Percentiles rank a stretch among this genome's conserved stretches.
phyloP scores from a whole-genome alignment of 2,888 invertebrate genomes.

The Hylaea fasciaria region DNA sequence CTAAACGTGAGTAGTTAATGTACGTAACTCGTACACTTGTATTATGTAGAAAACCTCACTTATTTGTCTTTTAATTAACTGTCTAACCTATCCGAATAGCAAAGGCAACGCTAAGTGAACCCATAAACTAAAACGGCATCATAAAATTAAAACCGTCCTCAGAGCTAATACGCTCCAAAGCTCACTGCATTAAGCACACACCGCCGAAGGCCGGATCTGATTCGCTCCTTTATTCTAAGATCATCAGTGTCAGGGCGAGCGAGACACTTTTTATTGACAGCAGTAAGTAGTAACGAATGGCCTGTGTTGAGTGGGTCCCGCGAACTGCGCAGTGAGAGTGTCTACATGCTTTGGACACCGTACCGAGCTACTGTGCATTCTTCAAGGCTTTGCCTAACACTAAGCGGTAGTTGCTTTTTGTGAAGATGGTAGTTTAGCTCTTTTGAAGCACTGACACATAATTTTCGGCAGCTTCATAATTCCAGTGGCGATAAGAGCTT shows the following conservation, averaged over 20 bases:
- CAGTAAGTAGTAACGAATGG: conserved; percentile 37
- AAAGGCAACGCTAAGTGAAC: background rate
- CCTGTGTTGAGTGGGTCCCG: conserved; percentile 1
- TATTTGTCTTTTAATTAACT: background rate
- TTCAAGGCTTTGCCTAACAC: background rate
- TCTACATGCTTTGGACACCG: background rate
- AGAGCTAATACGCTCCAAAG: conserved; percentile 14
- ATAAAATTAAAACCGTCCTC: conserved; percentile 5
- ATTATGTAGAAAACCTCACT: too few species aligned
- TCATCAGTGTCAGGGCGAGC: conserved; percentile 81
- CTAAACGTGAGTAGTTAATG: too few species aligned
- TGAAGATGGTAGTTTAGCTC: too few species aligned
- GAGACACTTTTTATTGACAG: conserved; percentile 60
- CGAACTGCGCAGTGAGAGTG: conserved; percentile 15
- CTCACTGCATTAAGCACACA: conserved; percentile 27
- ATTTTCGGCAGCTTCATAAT: too few species aligned
- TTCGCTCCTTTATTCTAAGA: conserved; percentile 68
- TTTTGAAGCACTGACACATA: too few species aligned
- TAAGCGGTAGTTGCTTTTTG: too few species aligned
- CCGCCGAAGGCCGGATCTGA: conserved; percentile 60
- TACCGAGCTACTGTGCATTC: background rate
- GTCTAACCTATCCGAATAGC: background rate
- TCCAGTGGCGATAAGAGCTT: too few species aligned
- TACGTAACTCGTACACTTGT: too few species aligned
- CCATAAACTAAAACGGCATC: conserved; percentile 3